Conservation (phyloP, 64 coral and sea anemone species). For the Actinia equina region DNA sequence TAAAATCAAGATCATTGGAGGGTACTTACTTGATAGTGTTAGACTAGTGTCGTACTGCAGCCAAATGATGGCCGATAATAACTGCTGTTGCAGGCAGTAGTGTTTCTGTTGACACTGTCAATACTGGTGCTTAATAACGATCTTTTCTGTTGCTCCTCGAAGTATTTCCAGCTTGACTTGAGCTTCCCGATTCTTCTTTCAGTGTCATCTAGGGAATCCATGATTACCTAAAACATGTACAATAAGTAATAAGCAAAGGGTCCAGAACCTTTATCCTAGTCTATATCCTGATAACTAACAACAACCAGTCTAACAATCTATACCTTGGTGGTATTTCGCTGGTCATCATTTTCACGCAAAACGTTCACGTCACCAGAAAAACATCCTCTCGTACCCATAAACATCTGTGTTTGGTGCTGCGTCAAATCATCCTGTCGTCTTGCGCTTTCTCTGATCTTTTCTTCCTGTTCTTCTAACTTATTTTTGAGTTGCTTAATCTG, state of each 20-base stretch:
- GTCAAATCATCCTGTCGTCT: background rate
- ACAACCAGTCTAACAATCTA: background rate
- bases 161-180: background rate
- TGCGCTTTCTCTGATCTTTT: background rate
- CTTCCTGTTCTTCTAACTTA: background rate
- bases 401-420: background rate
- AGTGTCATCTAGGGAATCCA: background rate
- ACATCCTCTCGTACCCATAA: background rate
- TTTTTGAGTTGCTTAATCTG: background rate
- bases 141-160: background rate
- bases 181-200: slow-evolving; percentile 1
- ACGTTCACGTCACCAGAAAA: background rate
- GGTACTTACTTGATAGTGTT: background rate
- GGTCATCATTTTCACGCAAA: background rate
- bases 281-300: background rate
- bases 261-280: background rate
- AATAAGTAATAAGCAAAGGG: background rate
- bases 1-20: too few relatives aligned
- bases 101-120: background rate
- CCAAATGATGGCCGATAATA: background rate
- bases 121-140: background rate
- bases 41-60: background rate
- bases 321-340: slow-evolving; percentile 1
- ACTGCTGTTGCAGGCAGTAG: background rate
- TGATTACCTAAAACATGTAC: background rate